Conservation (phyloP, 2,797 vertebrate genomes). For the Lacerta agilis region DNA sequence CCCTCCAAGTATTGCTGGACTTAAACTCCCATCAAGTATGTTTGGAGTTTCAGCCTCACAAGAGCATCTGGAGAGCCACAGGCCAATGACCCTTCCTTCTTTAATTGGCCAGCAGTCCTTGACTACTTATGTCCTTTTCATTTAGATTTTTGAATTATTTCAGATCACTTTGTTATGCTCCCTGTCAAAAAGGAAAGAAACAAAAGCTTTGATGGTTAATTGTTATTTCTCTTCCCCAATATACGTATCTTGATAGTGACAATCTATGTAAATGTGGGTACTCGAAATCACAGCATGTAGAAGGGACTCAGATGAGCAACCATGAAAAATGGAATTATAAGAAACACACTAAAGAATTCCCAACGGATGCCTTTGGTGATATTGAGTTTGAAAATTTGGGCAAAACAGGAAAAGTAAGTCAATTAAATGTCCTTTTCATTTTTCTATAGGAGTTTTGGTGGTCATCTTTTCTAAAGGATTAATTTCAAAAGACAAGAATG, state of each 20-base stretch:
- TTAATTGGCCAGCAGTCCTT: too few relatives aligned
- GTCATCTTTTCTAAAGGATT: neutral
- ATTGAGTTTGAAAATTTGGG: conserved; percentile 82
- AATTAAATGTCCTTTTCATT: neutral
- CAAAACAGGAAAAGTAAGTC: conserved; percentile 80
- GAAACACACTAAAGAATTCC: conserved; percentile 81
- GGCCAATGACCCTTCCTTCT: too few relatives aligned
- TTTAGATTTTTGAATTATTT: neutral
- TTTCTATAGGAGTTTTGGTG: neutral
- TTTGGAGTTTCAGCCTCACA: too few relatives aligned
- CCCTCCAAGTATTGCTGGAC: too few relatives aligned
- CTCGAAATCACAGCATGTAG: conserved; percentile 76
- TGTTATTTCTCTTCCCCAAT: rapidly evolving
- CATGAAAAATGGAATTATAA: conserved; percentile 81
- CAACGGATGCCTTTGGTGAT: conserved; percentile 81
- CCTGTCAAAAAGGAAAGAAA: neutral
- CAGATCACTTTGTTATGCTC: neutral
- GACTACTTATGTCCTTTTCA: too few relatives aligned
- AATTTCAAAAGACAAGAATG: neutral
- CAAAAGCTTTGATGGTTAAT: neutral
- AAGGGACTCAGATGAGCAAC: conserved; percentile 77
- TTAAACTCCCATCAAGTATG: too few relatives aligned
- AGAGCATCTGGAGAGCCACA: too few relatives aligned
- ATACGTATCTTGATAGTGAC: conserved; percentile 58
- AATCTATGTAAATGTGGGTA: conserved; percentile 81